phyloP scores from a whole-genome alignment of 2,888 invertebrate genomes.

The Incurvaria masculella region DNA sequence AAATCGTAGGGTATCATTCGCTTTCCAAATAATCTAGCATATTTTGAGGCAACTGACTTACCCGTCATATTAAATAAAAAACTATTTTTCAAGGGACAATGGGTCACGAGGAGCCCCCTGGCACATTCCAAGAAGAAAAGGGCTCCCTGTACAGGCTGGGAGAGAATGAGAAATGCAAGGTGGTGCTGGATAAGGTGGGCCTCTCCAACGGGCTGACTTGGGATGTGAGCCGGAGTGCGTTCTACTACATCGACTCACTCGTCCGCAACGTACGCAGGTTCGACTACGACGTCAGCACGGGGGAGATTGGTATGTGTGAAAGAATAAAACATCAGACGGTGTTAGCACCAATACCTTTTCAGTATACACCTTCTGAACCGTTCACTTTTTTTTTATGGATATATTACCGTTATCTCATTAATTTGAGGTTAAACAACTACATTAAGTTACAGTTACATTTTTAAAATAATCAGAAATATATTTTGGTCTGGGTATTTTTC shows the following conservation, averaged over 20 bases:
- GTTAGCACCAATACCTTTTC: no score
- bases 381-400: no score
- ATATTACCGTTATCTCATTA: no score
- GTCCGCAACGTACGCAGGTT: constrained; percentile 56
- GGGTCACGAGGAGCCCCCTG: constrained; percentile 39
- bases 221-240: constrained; percentile 54
- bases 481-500: no score
- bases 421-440: no score
- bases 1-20: no score
- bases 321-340: not conserved
- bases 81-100: constrained; percentile 29
- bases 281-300: constrained; percentile 58
- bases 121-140: constrained; percentile 28
- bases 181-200: constrained; percentile 18
- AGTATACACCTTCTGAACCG: not conserved
- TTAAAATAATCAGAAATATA: no score
- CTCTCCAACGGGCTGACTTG: constrained; percentile 68
- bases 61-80: not conserved
- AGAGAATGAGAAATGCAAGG: not conserved
- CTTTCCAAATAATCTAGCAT: not conserved
- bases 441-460: no score
- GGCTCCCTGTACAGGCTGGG: constrained; percentile 20
- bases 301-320: constrained; percentile 40
- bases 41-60: not conserved
- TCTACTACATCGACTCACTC: constrained; percentile 65